Conservation (phyloP, 2,888 invertebrate species). For the Orchestes rusci region DNA sequence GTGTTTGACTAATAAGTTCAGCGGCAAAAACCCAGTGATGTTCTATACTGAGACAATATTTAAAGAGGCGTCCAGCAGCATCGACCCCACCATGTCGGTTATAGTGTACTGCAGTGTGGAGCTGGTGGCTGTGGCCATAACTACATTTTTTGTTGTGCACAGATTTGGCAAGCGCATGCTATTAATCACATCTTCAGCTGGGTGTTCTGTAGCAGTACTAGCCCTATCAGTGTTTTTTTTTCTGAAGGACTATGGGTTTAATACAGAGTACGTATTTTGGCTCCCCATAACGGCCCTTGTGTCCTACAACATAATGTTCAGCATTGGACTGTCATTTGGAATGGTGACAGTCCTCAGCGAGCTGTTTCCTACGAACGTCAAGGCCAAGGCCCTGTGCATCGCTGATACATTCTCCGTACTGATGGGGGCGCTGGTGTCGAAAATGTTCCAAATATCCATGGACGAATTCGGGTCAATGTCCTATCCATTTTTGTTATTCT, state of each 20-base stretch:
- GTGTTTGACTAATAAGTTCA: conserved; percentile 55
- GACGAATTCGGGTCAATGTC: conserved; percentile 52
- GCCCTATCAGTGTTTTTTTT: conserved; percentile 44
- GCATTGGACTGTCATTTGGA: conserved; percentile 47
- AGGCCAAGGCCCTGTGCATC: conserved; percentile 51
- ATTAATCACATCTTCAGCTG: conserved; percentile 49
- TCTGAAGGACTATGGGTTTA: conserved; percentile 40
- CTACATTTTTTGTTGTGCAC: conserved; percentile 51
- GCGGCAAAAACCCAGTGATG: conserved; percentile 57
- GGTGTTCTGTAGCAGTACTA: conserved; percentile 42
- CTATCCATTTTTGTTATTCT: conserved; percentile 59
- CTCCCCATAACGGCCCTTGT: conserved; percentile 47
- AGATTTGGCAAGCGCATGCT: conserved; percentile 57
- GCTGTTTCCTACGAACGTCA: conserved; percentile 49
- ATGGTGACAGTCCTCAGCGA: conserved; percentile 49
- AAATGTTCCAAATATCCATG: conserved; percentile 47
- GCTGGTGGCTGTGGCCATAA: conserved; percentile 48
- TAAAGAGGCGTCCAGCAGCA: conserved; percentile 42
- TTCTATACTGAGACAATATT: conserved; percentile 60
- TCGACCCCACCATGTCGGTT: conserved; percentile 50
- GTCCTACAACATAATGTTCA: conserved; percentile 47
- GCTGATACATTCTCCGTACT: conserved; percentile 48
- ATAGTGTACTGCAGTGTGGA: conserved; percentile 54
- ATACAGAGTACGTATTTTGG: conserved; percentile 41
- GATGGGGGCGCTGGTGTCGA: conserved; percentile 45